Evolutionary conservation across 1,140 invertebrate genomes (phyloP), one percentile per base, ranked within the genome.

Genomic region (Aethina tumida): DNA sequence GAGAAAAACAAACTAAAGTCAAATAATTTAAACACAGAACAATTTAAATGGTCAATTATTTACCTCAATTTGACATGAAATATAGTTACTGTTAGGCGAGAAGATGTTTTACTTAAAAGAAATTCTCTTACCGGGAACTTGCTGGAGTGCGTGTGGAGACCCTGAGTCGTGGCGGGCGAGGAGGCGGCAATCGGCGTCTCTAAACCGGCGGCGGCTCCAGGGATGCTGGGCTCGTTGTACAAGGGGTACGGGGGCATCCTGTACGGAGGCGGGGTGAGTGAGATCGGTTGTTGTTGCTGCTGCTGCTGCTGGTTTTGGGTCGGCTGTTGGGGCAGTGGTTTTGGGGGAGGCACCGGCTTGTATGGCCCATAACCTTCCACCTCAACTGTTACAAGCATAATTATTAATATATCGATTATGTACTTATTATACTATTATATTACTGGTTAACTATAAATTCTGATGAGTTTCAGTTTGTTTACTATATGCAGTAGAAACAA

Each of bases 81-180:
- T n/a, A n/a, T n/a, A n/a, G n/a, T n/a, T n/a, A n/a, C n/a, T n/a
- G n/a, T n/a, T n/a, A n/a, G n/a, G n/a, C n/a, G n/a, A n/a, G n/a
- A n/a, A n/a, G n/a, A 28, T 2, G 12, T 37, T 14, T 16, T 47
- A 8, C 13, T 31, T 31, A 20, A 13, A 2, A 31, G 6, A 35
- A 35, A 5, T 10, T 27, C 14, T 67, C 73, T 76, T 66, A 85
- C 81, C 54, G 81, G 80, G 67, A 83, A 84, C 65, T 84, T 83
- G 49, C 70, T 76, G 40, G 80, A 84, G 60, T 84, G 79, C 16
- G 80, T 85, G 54, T 82, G 79, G 12, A 80, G 65, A 38, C 68
- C 62, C 9, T 74, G 56, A 39, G 63, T 55, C 40, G 52, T 51
- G 63, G 52, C 52, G 68, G 68, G 55, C 64, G 65, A 58, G 64